Base-by-base conservation (phyloP, 2,113 vertebrate species). In the Cairina moschata region DNA sequence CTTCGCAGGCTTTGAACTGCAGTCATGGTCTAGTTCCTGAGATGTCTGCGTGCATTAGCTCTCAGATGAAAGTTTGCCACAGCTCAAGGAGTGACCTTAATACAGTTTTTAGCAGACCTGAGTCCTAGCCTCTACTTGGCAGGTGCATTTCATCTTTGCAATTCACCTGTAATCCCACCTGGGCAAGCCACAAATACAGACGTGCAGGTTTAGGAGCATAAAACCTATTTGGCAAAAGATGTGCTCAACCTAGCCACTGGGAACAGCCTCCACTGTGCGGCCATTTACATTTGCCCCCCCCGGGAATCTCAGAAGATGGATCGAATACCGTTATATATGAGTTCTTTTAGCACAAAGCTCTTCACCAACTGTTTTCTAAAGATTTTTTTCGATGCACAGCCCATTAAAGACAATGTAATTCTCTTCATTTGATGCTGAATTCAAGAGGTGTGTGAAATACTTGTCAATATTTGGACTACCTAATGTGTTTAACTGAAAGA, bases 221-320 rank as follows among this genome's bases (percentile, higher is more conserved):
- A 74, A 79, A n/a, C 23, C 56, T 31, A 31, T 34, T 9, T 11
- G 46, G 13, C 8, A 54, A 59, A 31, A 75, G 20, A 32, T 1
- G 6, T 25, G 36, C 88, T 80, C 23, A 36, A 17, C 11, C 55
- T 50, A 23, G 14, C 73, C n/a, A 26, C 60, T 7, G 11, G 52
- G 88, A 73, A 26, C 42, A 31, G 28, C 21, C 44, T 6, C 25
- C 3, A 1, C 8, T 10, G 52, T 14, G 5, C 0, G 0, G 17
- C 17, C 76, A 7, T 0, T 5, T 5, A 63, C 65, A 18, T 17
- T 54, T 14, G 0, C 17, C 6, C 31, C 32, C 36, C 44, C 5
- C 4, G 13, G 81, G 36, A 71, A 2, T 13, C 17, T 46, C 2
- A 0, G 4, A 8, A 21, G 18, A 20, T 4, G 28, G 72, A 21